Evolutionary conservation across 2,888 invertebrate species (phyloP), one percentile per base, ranked within the genome.

Genomic region (Sepioteuthis lessoniana): DNA sequence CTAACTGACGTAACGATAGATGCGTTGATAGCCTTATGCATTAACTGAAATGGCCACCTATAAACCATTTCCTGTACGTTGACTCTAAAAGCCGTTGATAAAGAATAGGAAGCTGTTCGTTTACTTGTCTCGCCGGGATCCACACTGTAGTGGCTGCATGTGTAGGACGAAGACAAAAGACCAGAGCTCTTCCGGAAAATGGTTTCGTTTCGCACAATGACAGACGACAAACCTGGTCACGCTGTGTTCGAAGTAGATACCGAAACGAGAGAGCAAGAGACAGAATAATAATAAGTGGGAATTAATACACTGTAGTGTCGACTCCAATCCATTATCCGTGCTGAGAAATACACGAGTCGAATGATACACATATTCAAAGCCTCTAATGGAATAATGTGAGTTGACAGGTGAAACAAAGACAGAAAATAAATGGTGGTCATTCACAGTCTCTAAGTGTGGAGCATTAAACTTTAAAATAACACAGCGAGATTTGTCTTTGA

Each of bases 11-110:
- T 8, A 76, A 76, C 5, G 76, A 76, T 8, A n/a, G 76, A 31
- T 8, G 31, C 4, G n/a, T 13, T n/a, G 4, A 8, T 76, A 31
- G 76, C n/a, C n/a, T 8, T 31, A n/a, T 31, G 76, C 76, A 76
- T 76, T 76, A 76, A 76, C 31, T 76, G 76, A 76, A 76, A 76
- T 76, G 76, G 76, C 19, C n/a, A n/a, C 76, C 31, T 10, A 76
- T 76, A 76, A 76, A 76, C 31, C 76, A 76, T 76, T 76, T 76
- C 76, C 76, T 31, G 76, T 76, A 76, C 76, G n/a, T 76, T 76
- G 8, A 76, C n/a, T 76, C n/a, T 76, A 76, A 76, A 76, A 76
- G 76, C 76, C 16, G 31, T 76, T 76, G n/a, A 76, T 31, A 76
- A 31, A 76, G n/a, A 76, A 76, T 8, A 76, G 76, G 76, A 76